Evolutionary conservation across 2,113 vertebrate species (phyloP), one percentile per base, ranked within the genome.

Genomic region (Rallus limicola): DNA sequence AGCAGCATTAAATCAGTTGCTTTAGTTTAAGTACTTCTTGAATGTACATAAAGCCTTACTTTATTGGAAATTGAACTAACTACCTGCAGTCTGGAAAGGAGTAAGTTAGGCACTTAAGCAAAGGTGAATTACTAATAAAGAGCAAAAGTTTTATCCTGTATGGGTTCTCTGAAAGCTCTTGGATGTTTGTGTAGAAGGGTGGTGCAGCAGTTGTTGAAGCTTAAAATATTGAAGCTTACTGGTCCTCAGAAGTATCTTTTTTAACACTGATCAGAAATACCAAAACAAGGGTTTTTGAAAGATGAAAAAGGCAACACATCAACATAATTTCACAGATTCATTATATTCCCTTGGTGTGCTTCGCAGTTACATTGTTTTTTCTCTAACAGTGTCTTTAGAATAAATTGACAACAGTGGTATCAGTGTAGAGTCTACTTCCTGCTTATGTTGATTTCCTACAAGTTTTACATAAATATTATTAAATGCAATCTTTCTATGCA

Each of bases 1-100:
- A 95, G 94, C 52, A 52, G 63, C 69, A 81, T 91, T 96, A 96
- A 95, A 96, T 97, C 97, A 92, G 72, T 74, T 78, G 52, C 79
- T 94, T 94, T 85, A 90, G 88, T 96, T 88, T 90, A 96, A 97
- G 62, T 94, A 85, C 79, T 81, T 91, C 48, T 90, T 72, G 42
- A 88, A 93, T 65, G 80, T 90, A 88, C 69, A 55, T 86, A 76
- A 93, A 96, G 60, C 46, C 63, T 93, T 64, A 91, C 63, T 81
- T 97, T 94, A 94, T 5, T 67, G 82, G 70, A 81, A 94, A 88
- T 75, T 97, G 84, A 92, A 36, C 88, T 95, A 95, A 78, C 84
- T 96, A 92, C 55, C 64, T 93, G 83, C 60, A 93, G 72, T 80
- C 83, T 75, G 80, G 65, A 94, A 91, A 88, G 92, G 69, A 71